Base-by-base conservation (phyloP, 2,113 vertebrate species). In the Natator depressus region DNA sequence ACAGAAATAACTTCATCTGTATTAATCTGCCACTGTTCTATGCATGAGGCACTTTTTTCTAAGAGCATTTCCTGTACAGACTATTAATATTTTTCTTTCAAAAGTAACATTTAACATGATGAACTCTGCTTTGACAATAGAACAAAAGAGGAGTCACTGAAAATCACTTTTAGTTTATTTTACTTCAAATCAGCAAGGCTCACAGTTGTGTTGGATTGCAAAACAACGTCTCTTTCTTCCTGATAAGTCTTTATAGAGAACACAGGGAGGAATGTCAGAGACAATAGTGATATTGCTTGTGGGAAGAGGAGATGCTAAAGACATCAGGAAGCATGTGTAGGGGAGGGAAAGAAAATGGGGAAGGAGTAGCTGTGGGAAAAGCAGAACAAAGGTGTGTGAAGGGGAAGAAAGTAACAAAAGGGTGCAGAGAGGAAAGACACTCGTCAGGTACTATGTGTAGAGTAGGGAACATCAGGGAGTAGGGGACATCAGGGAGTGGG, bases 181-280 rank as follows among this genome's bases (percentile, higher is more conserved):
- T 62, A 89, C 69, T 94, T 95, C 85, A 95, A 97, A 93, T 89
- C 89, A 85, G 89, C 84, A 93, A 93, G 94, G 82, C 19, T 95
- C 85, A 91, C 86, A 88, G 65, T 65, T 88, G 85, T 50, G 9
- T 10, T 88, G 91, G 85, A 94, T 86, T 92, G 81, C 89, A 95
- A 92, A 96, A 96, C 93, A 96, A 84, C 9, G 27, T 49, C 91
- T 87, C 80, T 91, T 55, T 89, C 53, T 81, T 95, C 54, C 87
- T 85, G 24, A 57, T 87, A 85, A 91, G 91, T 93, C 93, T 95
- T 57, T 51, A 59, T 47, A 82, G 57, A 90, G 89, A 92, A 88
- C 88, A 88, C 83, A 84, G 93, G 89, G 3, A 88, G 57, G 53
- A 95, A 35, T 81, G 72, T 92, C 91, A 89, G 72, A 88, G 91